A percentile compares a stretch with the other conserved stretches of the same genome.
phyloP scores from a whole-genome alignment of 2,113 vertebrate species.

The Tapirus terrestris region DNA sequence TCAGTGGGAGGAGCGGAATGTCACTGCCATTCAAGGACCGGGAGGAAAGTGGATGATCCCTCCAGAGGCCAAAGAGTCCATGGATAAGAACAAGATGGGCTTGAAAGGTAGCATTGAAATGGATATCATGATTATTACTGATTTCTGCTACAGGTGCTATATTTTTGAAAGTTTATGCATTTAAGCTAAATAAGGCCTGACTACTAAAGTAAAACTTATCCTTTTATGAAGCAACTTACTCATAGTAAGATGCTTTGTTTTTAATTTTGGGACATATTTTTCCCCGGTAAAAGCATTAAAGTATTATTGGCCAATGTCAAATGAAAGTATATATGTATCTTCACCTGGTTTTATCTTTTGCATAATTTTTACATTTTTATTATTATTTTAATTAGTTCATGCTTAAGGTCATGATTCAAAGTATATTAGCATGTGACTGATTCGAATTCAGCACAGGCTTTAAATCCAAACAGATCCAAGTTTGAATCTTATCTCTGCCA shows the following conservation, averaged over 20 bases:
- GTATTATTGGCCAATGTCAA: not conserved
- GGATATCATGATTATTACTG: not conserved
- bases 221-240: not conserved
- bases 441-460: not conserved
- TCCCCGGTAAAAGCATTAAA: not conserved
- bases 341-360: not conserved
- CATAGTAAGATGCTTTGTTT: not conserved
- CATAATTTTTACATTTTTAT: not conserved
- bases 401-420: not conserved
- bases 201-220: not conserved
- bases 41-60: conserved; percentile 97
- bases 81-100: conserved; percentile 97
- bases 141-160: not conserved
- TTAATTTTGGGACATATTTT: not conserved
- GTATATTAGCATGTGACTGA: not conserved
- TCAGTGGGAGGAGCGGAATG: conserved; percentile 95
- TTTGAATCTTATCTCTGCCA: not conserved
- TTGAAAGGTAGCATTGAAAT: conserved; percentile 90
- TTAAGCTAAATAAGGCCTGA: not conserved
- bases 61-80: conserved; percentile 96
- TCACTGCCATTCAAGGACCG: conserved; percentile 94
- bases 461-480: not conserved
- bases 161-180: not conserved
- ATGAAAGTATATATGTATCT: not conserved
- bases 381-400: not conserved